A percentile compares a stretch with the other conserved stretches of the same genome.
phyloP scores from a whole-genome alignment of 1,140 invertebrate genomes.

The Oreohelix idahoensis region DNA sequence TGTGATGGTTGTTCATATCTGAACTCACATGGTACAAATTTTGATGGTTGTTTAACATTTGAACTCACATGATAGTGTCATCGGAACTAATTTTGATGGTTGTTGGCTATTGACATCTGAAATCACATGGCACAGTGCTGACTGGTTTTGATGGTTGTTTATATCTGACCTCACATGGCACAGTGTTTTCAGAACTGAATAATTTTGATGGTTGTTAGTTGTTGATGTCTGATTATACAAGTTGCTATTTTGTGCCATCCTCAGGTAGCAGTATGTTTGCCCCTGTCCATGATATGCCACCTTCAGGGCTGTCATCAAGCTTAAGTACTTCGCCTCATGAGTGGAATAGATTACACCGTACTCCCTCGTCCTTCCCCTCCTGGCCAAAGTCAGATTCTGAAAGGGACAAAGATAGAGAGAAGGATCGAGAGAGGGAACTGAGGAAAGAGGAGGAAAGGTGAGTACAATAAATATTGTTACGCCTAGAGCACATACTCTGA shows the following conservation, averaged over 20 bases:
- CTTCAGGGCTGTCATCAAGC: slow-evolving; percentile 11
- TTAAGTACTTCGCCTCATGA: slow-evolving; percentile 69
- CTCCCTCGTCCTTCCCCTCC: slow-evolving; percentile 68
- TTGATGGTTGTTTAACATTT: no score
- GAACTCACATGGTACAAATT: no score
- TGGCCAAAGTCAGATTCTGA: slow-evolving; percentile 56
- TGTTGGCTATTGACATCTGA: no score
- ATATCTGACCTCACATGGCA: no score
- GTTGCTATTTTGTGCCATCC: neutral
- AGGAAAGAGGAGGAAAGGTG: slow-evolving; percentile 46
- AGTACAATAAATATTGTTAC: neutral
- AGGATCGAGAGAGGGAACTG: slow-evolving; percentile 32
- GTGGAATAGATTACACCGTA: slow-evolving; percentile 82
- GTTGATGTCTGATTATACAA: no score
- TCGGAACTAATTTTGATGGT: no score
- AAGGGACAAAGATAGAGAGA: slow-evolving; percentile 49
- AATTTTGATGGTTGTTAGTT: no score
- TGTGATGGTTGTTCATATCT: no score
- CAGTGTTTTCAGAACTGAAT: no score
- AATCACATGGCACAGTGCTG: no score
- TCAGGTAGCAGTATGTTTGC: slow-evolving; percentile 35
- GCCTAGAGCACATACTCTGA: neutral
- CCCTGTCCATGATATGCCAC: slow-evolving; percentile 6
- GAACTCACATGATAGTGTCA: no score
- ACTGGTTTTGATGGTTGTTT: no score